phyloP scores from a whole-genome alignment of 2,797 vertebrate species.

The Toxotes lorentzi region DNA sequence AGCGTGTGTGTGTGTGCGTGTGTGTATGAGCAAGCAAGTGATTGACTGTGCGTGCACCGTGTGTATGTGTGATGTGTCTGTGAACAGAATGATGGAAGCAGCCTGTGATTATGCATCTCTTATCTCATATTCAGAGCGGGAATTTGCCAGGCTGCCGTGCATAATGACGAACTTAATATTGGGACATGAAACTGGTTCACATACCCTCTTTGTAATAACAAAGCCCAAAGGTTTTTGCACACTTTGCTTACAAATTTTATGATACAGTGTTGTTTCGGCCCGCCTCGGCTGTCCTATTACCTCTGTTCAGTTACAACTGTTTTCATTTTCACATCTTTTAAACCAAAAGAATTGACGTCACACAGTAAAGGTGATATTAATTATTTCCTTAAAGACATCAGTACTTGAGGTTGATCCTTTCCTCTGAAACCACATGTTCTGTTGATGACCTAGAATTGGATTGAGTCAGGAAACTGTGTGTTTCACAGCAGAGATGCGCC shows the following conservation, averaged over 20 bases:
- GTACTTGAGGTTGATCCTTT: conserved; percentile 33
- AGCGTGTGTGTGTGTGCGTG: conserved; percentile 1
- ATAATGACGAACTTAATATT: conserved; percentile 50
- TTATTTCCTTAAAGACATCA: conserved; percentile 17
- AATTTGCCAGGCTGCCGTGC: conserved; percentile 41
- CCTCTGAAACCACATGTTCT: conserved; percentile 29
- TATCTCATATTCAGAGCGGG: conserved; percentile 55
- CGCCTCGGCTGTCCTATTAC: background rate
- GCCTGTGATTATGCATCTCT: conserved; percentile 61
- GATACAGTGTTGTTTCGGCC: background rate
- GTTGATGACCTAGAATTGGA: conserved; percentile 44
- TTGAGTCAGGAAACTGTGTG: conserved; percentile 28
- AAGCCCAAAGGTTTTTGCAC: conserved; percentile 9
- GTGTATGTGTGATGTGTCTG: conserved; percentile 29
- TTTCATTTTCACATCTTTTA: conserved; percentile 4
- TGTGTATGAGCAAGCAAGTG: conserved; percentile 16
- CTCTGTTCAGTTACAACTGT: background rate
- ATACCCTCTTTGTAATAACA: background rate
- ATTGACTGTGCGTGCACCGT: conserved; percentile 16
- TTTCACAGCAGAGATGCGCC: conserved; percentile 23
- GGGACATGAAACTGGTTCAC: conserved; percentile 29
- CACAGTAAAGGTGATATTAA: conserved; percentile 16
- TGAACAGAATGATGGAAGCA: conserved; percentile 41
- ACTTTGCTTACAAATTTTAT: conserved; percentile 11
- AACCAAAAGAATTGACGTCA: conserved; percentile 16